Evolutionary conservation across 2,888 invertebrate genomes (phyloP), one percentile per base, ranked within the genome.

Genomic region (Mamestra brassicae): DNA sequence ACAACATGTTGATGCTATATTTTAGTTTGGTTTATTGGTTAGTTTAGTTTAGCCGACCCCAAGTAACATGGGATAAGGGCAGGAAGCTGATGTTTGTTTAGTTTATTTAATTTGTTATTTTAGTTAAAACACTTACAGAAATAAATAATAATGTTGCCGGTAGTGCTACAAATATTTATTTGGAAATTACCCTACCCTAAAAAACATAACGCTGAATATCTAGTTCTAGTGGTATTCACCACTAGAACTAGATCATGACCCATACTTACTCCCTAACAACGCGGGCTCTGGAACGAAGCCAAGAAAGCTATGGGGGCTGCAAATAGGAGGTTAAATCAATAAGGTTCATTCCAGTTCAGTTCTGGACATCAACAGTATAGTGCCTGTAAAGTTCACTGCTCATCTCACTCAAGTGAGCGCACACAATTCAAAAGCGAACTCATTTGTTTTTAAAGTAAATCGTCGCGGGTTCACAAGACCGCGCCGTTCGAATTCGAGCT

Each of bases 311-410:
- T 76, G 63, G 52, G 45, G 11, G 26, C 47, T 52, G 17, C 38
- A 50, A 36, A 45, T 76, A 69, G 3, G 57, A 78, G 78, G 78
- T 57, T 54, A 42, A 81, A 80, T 80, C 80, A 65, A 80, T 80
- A 78, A 57, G 55, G 63, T 69, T 65, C 71, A 81, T 45, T 34
- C 6, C 78, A 71, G 70, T 76, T 66, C 66, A 71, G 36, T 13
- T 15, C 15, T 55, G 45, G 34, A 17, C n/a, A 65, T 7, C 67
- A 64, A 78, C 52, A 13, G 58, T 17, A 38, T 17, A 11, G 76
- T 45, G n/a, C 2, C 2, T 50, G 11, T 11, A 26, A 57, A 76
- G 47, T 69, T 62, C 2, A 34, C 26, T 8, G 17, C 15, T 7
- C 36, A 3, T n/a, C 34, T 55, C 47, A 50, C 11, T 36, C 50